phyloP scores from a whole-genome alignment of 1,140 invertebrate genomes.

The Drosophila cardini region DNA sequence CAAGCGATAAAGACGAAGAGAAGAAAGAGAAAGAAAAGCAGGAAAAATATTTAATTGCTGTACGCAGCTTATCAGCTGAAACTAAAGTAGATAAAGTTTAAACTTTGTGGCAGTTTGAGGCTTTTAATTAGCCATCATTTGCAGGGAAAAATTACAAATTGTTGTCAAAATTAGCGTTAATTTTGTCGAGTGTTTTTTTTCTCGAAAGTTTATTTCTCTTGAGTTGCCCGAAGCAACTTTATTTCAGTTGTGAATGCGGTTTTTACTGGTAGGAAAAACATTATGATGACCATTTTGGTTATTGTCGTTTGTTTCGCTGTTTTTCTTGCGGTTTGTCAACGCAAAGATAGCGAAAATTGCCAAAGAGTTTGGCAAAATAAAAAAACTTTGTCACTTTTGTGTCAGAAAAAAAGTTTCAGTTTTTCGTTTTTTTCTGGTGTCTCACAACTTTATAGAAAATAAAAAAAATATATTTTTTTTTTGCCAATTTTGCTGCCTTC shows the following conservation, averaged over 20 bases:
- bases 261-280: constrained; percentile 24
- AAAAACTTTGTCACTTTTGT: constrained; percentile 13
- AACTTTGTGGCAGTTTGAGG: constrained; percentile 66
- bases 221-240: constrained; percentile 18
- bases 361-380: constrained; percentile 47
- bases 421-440: constrained; percentile 6
- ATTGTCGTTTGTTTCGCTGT: constrained; percentile 26
- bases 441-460: constrained; percentile 51
- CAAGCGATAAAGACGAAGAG: neutral
- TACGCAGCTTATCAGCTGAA: constrained; percentile 57
- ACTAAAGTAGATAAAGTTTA: constrained; percentile 56
- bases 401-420: neutral
- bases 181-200: constrained; percentile 40
- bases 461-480: constrained; percentile 3
- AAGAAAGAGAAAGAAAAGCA: neutral
- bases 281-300: constrained; percentile 51
- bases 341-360: constrained; percentile 57
- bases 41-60: constrained; percentile 72
- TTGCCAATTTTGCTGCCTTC: constrained; percentile 6
- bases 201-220: neutral
- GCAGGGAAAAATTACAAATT: constrained; percentile 56
- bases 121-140: constrained; percentile 77
- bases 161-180: constrained; percentile 78
- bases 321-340: constrained; percentile 36
- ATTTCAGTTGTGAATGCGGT: constrained; percentile 34